Evolutionary conservation across 2,113 vertebrate species (phyloP).

Genomic region (Trochalopteron elliotii): DNA sequence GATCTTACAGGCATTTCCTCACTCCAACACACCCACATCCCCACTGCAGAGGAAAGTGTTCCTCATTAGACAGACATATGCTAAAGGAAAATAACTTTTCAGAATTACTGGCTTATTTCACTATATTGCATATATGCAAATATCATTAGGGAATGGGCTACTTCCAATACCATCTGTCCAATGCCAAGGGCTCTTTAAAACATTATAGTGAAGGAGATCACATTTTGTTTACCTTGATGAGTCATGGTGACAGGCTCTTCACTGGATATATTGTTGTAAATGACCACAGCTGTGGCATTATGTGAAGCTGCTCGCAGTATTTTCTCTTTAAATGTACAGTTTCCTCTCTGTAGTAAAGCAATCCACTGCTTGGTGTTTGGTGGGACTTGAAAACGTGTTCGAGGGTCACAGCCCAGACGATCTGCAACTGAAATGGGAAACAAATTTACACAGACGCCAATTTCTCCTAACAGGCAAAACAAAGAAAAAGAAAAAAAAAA

Average conservation of each 20-base stretch:
- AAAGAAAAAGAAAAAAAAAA: background rate
- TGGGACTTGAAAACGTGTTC: slow-evolving; percentile 89
- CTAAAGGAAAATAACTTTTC: background rate
- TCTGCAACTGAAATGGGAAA: slow-evolving; percentile 80
- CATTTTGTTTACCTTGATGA: slow-evolving; percentile 85
- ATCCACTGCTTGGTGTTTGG: slow-evolving; percentile 92
- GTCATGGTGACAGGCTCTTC: slow-evolving; percentile 94
- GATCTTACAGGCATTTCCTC: background rate
- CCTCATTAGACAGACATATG: background rate
- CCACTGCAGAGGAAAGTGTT: background rate
- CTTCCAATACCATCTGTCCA: background rate
- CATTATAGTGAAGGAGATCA: background rate
- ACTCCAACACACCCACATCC: background rate
- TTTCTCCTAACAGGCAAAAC: background rate
- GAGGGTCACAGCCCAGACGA: slow-evolving; percentile 91
- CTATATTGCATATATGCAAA: background rate
- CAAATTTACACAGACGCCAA: background rate
- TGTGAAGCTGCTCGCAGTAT: slow-evolving; percentile 90
- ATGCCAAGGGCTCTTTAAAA: background rate
- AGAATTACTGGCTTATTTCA: background rate
- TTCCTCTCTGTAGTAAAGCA: slow-evolving; percentile 92
- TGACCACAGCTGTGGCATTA: slow-evolving; percentile 93
- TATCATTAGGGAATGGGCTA: background rate
- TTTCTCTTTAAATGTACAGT: slow-evolving; percentile 97
- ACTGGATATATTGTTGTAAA: slow-evolving; percentile 94